Evolutionary conservation across 2,888 invertebrate genomes (phyloP), one percentile per base, ranked within the genome.

Genomic region (Napeogenes sylphis): DNA sequence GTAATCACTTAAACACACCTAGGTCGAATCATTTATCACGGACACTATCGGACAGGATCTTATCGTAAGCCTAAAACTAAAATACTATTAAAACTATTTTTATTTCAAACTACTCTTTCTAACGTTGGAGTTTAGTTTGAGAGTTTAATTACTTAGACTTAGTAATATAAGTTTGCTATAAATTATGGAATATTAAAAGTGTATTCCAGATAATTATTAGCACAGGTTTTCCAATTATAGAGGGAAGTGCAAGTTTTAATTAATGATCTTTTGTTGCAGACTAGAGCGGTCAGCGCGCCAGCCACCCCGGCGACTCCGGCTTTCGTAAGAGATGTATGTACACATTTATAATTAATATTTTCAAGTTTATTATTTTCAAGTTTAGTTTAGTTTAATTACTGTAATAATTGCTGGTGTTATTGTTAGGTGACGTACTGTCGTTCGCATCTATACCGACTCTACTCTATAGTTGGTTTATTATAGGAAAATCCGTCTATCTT

Each of bases 1-100:
- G 86, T 87, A 89, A 89, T 89, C 87, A 89, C 90, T 89, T 87
- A 87, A 82, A 83, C 87, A 77, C 86, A 75, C 87, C 87, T 81
- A 71, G 71, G 72, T 72, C 70, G 71, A 71, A 71, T 80, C 81
- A 79, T 88, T 83, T 83, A 83, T 88, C 84, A 83, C 76, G 80
- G 77, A 75, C 76, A 68, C 73, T 42, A 42, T 42, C 73, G 80
- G 77, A 51, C 51, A 51, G 51, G 30, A 51, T 51, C 51, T 51
- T 51, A 51, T 51, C 51, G 51, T 51, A 6, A 51, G 30, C 30
- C 51, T 51, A 30, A 51, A 51, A 51, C 6, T 47, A 14, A 10
- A 10, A 42, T 42, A 10, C 3, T 10, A 10, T 42, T 10, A 21
- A 21, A 21, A 21, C 21, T 42, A 42, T 42, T 42, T 42, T 42